These are phyloP conservation scores for Caenorhabditis sp. DNA, from an alignment of 2,888 invertebrate genomes.

Conservation along the genomic window DNA sequence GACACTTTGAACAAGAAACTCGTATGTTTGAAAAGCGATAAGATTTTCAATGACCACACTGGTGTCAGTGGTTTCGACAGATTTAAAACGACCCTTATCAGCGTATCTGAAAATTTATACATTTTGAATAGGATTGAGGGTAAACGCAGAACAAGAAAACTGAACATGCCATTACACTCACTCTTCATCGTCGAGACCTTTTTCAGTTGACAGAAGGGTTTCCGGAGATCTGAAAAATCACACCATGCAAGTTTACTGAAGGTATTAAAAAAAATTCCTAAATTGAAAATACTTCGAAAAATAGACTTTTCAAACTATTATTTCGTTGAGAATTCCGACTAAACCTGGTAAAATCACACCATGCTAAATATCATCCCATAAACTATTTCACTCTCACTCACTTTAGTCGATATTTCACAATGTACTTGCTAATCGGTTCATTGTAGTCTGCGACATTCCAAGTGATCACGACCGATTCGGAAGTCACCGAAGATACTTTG, in stretches of 20 bases:
- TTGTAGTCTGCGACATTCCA: constrained; percentile 84
- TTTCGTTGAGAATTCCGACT: neutral
- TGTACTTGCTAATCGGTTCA: constrained; percentile 88
- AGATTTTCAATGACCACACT: constrained; percentile 44
- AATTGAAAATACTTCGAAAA: too few species aligned
- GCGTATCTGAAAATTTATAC: constrained; percentile 42
- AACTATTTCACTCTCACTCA: too few species aligned
- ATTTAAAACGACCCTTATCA: constrained; percentile 39
- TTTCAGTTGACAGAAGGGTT: neutral
- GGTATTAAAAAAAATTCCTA: too few species aligned
- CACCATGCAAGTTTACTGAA: constrained; percentile 6
- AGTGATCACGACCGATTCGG: constrained; percentile 87
- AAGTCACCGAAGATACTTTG: constrained; percentile 88
- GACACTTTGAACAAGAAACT: constrained; percentile 57
- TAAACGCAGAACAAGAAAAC: neutral
- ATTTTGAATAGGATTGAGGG: neutral
- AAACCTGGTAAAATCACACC: neutral
- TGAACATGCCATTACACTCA: constrained; percentile 4
- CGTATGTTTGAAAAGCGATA: constrained; percentile 59
- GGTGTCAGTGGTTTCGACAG: constrained; percentile 39
- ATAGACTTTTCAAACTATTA: neutral
- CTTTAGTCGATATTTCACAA: constrained; percentile 94
- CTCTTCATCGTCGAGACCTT: constrained; percentile 17
- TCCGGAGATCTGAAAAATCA: constrained; percentile 14
- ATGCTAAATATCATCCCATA: constrained; percentile 13